phyloP scores from a whole-genome alignment of 2,797 vertebrate species.

The Ataeniobius toweri region DNA sequence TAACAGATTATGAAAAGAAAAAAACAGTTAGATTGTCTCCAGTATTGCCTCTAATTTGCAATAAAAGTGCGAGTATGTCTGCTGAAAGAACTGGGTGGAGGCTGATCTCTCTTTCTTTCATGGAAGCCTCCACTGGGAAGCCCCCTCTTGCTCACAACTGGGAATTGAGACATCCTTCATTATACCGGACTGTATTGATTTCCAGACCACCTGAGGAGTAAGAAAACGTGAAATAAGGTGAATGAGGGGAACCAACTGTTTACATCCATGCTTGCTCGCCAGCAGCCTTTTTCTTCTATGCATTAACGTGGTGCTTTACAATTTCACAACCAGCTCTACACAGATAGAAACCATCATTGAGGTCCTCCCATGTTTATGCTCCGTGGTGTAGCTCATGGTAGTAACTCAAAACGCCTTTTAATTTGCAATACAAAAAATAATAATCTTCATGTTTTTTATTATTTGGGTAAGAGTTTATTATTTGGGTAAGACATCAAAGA shows the following conservation, averaged over 20 bases:
- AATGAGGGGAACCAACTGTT: conserved; percentile 28
- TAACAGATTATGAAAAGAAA: background rate
- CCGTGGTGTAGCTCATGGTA: background rate
- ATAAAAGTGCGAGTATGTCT: background rate
- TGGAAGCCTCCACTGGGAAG: conserved; percentile 4
- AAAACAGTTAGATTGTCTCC: background rate
- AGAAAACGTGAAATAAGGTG: conserved; percentile 26
- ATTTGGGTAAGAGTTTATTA: background rate
- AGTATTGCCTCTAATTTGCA: background rate
- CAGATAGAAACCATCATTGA: conserved; percentile 3
- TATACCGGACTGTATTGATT: conserved; percentile 24
- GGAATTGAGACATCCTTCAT: conserved; percentile 29
- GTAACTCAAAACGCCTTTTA: background rate
- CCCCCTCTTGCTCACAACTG: conserved; percentile 6
- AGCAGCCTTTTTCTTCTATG: background rate
- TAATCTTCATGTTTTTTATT: background rate
- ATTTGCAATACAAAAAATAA: background rate
- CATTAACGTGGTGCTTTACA: conserved; percentile 8
- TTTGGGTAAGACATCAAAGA: background rate
- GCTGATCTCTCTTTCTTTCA: conserved; percentile 1
- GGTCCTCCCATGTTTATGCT: background rate
- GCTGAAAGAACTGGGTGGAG: background rate
- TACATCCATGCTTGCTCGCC: conserved; percentile 12
- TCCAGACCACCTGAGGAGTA: conserved; percentile 29
- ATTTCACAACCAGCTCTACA: conserved; percentile 18